phyloP scores from a whole-genome alignment of 2,113 vertebrate genomes.

The Pelmatolapia mariae region DNA sequence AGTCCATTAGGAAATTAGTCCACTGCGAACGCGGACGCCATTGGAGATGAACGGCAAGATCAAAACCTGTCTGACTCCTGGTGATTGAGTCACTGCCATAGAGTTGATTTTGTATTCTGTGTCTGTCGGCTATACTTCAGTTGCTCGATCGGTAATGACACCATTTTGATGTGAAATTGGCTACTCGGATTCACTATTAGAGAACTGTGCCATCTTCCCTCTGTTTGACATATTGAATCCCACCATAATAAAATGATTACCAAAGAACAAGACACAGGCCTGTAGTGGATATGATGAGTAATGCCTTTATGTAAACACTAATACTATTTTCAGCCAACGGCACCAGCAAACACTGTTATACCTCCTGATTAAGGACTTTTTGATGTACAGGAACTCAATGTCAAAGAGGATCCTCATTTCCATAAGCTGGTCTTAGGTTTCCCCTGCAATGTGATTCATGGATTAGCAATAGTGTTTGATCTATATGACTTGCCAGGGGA shows the following conservation, averaged over 20 bases:
- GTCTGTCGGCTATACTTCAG: background rate
- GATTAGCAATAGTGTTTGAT: constrained; percentile 24
- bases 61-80: constrained; percentile 17
- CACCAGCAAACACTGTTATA: background rate
- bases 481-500: background rate
- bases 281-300: constrained; percentile 2
- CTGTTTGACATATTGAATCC: background rate
- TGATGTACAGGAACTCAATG: background rate
- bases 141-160: background rate
- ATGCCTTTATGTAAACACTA: background rate
- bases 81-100: constrained; percentile 5
- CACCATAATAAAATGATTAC: background rate
- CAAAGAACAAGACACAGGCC: background rate
- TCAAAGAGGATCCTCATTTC: constrained; percentile 3
- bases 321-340: background rate
- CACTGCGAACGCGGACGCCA: background rate
- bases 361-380: background rate
- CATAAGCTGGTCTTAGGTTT: background rate
- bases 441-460: background rate
- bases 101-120: constrained; percentile 9
- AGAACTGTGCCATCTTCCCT: background rate
- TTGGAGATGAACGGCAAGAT: constrained; percentile 36
- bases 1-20: constrained; percentile 67
- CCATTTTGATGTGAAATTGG: background rate
- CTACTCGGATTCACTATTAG: background rate